Evolutionary conservation across 2,888 invertebrate species (phyloP).

Genomic region (Octodonta nipae): DNA sequence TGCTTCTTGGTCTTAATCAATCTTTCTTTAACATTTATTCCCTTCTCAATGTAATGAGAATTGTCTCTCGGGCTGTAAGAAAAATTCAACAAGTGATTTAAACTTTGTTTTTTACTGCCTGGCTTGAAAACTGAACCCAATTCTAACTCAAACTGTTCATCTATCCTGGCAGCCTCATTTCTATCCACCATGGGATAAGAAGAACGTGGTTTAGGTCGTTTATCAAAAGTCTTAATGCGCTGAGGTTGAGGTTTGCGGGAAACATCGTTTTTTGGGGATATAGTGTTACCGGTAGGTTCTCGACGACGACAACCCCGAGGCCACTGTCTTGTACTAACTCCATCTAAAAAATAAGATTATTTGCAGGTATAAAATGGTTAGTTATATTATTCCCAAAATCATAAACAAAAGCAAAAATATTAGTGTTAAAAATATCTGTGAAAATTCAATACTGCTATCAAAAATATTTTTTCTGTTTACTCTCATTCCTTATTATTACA

Average conservation of each 20-base stretch:
- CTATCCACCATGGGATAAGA: slow-evolving; percentile 45
- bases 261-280: slow-evolving; percentile 47
- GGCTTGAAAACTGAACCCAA: slow-evolving; percentile 69
- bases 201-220: slow-evolving; percentile 58
- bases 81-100: slow-evolving; percentile 89
- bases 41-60: slow-evolving; percentile 15
- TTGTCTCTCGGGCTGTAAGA: slow-evolving; percentile 40
- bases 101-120: slow-evolving; percentile 82
- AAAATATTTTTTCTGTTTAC: too few relatives aligned
- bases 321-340: slow-evolving; percentile 45
- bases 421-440: neutral
- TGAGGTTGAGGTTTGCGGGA: slow-evolving; percentile 55
- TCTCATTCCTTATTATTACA: too few relatives aligned
- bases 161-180: slow-evolving; percentile 56
- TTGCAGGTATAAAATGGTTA: neutral
- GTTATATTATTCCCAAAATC: neutral
- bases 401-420: neutral
- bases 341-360: slow-evolving; percentile 28
- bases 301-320: slow-evolving; percentile 48
- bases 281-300: slow-evolving; percentile 44
- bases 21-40: slow-evolving; percentile 22
- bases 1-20: slow-evolving; percentile 42
- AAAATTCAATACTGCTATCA: too few relatives aligned
- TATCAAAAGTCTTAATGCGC: slow-evolving; percentile 53
- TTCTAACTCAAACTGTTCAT: slow-evolving; percentile 50